These are phyloP conservation scores for Microcebus ravelobensis DNA, from an alignment of 2,113 vertebrate genomes.

Conservation along the genomic window DNA sequence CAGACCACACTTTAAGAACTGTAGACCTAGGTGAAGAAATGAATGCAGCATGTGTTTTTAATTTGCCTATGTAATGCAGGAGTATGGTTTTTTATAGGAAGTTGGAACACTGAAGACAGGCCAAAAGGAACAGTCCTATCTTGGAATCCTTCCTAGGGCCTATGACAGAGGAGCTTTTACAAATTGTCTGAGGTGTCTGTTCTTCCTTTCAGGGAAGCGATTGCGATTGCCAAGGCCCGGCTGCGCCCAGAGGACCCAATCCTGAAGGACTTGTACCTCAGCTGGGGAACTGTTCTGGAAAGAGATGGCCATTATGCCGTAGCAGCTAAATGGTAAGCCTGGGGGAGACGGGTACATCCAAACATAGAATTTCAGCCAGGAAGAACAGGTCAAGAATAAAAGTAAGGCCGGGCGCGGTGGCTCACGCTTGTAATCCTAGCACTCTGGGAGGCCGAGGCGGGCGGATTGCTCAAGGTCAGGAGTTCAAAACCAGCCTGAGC, in stretches of 20 bases:
- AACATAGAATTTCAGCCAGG: background rate
- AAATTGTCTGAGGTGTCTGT: background rate
- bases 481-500: no score
- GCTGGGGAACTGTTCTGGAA: slow-evolving; percentile 93
- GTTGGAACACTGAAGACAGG: background rate
- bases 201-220: slow-evolving; percentile 90
- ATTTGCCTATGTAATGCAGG: background rate
- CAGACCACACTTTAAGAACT: background rate
- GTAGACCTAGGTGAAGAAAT: background rate
- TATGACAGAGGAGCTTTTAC: background rate
- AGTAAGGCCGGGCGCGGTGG: no score
- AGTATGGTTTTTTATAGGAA: background rate
- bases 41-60: background rate
- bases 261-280: slow-evolving; percentile 91
- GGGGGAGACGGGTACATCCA: background rate
- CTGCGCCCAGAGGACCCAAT: slow-evolving; percentile 91
- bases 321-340: slow-evolving; percentile 94
- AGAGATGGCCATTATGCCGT: slow-evolving; percentile 95
- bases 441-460: no score
- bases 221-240: slow-evolving; percentile 93
- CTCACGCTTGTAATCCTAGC: no score
- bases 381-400: background rate
- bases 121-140: background rate
- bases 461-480: no score
- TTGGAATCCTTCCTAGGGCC: background rate